Evolutionary conservation across 2,888 invertebrate genomes (phyloP).

Genomic region (Meta bourneti): DNA sequence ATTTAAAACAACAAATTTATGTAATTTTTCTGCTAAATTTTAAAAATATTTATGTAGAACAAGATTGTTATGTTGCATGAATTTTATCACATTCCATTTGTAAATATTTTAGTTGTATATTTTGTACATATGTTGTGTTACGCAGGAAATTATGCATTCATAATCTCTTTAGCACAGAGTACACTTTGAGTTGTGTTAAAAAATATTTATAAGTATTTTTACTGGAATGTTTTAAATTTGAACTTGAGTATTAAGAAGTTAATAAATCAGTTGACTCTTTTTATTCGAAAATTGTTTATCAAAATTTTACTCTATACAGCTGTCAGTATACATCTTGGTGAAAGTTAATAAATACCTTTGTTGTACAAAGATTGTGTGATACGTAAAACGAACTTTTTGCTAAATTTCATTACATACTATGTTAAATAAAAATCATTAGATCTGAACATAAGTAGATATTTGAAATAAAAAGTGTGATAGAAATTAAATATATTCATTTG

Average conservation of each 20-base stretch:
- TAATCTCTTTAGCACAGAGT: not conserved
- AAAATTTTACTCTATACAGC: not conserved
- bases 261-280: not conserved
- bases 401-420: no score
- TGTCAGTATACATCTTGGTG: not conserved
- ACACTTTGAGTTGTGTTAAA: not conserved
- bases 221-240: not conserved
- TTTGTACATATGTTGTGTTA: conserved; percentile 65
- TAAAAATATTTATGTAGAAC: not conserved
- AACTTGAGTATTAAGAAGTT: not conserved
- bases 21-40: not conserved
- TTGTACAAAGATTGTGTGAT: no score
- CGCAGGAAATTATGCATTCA: not conserved
- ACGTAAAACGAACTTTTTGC: no score
- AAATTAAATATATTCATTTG: no score
- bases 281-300: not conserved
- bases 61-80: not conserved
- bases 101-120: conserved; percentile 72
- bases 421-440: no score
- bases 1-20: not conserved
- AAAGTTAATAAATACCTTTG: not conserved
- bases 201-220: not conserved
- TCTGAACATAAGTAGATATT: no score
- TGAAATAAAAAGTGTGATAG: no score
- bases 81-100: conserved; percentile 62